Percentiles rank a stretch among this genome's conserved stretches.
Evolutionary conservation across 2,797 vertebrate species (phyloP).

Genomic region (Arrhamphus sclerolepis): DNA sequence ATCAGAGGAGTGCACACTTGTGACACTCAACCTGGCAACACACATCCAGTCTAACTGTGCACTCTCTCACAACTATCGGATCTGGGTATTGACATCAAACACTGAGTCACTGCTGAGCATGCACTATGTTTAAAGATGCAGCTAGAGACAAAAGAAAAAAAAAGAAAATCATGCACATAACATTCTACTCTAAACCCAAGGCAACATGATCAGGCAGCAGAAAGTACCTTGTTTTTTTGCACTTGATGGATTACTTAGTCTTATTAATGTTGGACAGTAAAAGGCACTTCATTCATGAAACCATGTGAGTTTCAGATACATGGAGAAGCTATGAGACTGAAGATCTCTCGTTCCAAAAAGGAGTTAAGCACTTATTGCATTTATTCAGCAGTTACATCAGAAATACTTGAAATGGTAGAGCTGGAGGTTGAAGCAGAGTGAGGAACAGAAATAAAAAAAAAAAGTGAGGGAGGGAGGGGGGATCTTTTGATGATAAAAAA

Average conservation of each 20-base stretch:
- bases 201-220: constrained; percentile 14
- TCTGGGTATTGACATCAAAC: constrained; percentile 72
- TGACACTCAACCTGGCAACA: constrained; percentile 43
- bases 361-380: constrained; percentile 5
- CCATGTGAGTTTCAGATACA: constrained; percentile 15
- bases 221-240: constrained; percentile 68
- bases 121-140: constrained; percentile 62
- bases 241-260: constrained; percentile 55
- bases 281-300: constrained; percentile 8
- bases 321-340: constrained; percentile 18
- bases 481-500: constrained; percentile 15
- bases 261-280: constrained; percentile 10
- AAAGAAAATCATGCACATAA: constrained; percentile 50
- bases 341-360: constrained; percentile 9
- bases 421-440: background rate
- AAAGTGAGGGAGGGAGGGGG: too few relatives aligned
- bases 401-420: constrained; percentile 15
- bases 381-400: constrained; percentile 4
- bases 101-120: constrained; percentile 54
- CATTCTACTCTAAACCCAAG: constrained; percentile 1
- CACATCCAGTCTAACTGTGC: constrained; percentile 40
- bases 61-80: constrained; percentile 44
- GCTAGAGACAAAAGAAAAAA: constrained; percentile 59
- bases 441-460: background rate
- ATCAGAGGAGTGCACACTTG: constrained; percentile 35